Base-by-base conservation (phyloP, 2,888 invertebrate species). In the Phymatocera aterrima region DNA sequence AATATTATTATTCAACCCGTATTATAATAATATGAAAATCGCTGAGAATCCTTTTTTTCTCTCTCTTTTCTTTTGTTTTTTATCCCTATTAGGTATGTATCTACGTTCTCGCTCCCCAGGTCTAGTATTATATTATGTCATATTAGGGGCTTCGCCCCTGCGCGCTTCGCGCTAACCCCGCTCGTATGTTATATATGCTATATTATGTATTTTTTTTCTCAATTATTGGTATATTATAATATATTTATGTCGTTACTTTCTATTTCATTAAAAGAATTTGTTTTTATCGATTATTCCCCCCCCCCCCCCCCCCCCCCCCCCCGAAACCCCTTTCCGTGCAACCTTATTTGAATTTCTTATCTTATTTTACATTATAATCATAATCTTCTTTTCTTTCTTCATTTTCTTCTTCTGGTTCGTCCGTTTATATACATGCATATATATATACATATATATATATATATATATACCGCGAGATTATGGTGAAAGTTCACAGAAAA, bases 381-480 rank as follows among this genome's bases (percentile, higher is more conserved):
- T 37, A n/a, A 18, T 6, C n/a, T 18, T 37, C n/a, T 61, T 60
- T 15, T 51, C n/a, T 8, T 51, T 51, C 40, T 65, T 40, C 57
- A 46, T 65, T 24, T 64, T 31, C 24, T 77, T 60, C n/a, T 51
- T 28, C 12, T 21, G 46, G 18, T 78, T 43, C 54, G 10, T 72
- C 24, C 51, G 21, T 64, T 78, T 61, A 51, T 77, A 51, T 77
- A 40, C 24, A 79, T 37, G 46, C 40, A 43, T n/a, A 60, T 46
- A 78, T 21, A 79, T 43, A 31, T 15, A 65, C 51, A 61, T 75
- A 68, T 68, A 74, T n/a, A n/a, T 54, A 43, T 61, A 61, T 61
- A 31, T 54, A 54, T 54, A 57, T 57, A 31, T 60, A 60, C 12
- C 21, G n/a, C n/a, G n/a, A n/a, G n/a, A n/a, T n/a, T n/a, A n/a